Evolutionary conservation across 2,113 vertebrate genomes (phyloP), one percentile per base, ranked within the genome.

Genomic region (Daubentonia madagascariensis): DNA sequence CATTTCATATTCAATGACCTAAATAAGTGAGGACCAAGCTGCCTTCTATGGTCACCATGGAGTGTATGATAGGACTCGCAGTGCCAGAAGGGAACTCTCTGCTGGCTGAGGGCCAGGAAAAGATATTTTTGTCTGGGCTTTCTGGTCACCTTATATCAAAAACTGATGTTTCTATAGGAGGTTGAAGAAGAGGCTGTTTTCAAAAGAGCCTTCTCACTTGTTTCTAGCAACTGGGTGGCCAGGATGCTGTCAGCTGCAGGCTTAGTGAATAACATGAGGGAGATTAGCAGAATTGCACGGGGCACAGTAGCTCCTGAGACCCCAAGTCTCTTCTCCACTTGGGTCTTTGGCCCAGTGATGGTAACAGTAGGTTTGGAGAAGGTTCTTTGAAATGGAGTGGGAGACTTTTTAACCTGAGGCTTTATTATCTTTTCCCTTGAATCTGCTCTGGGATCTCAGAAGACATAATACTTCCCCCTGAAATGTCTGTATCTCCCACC

Each of bases 401-500:
- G 54, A 73, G 32, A 73, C 54, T 84, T 59, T 63, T 52, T 61
- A 84, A 50, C 2, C 68, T 13, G 45, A 67, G 63, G 63, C 86
- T 23, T 16, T 0, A 0, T 14, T 13, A 30, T 57, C 28, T 13
- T 57, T 94, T 40, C 35, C 40, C 87, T 50, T 43, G 75, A 65
- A 73, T 52, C 52, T 32, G 25, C 43, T 50, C 93, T 57, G 16
- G 40, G 79, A 1, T 97, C 78, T 20, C 59, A 79, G 52, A 98
- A 98, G 93, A 97, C 35, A 68, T 97, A 97, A 85, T 97, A 98
- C 25, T 96, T 98, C n/a, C 93, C 98, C 87, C 83, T 92, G 80
- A 98, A 98, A 0, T 0, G 32, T 3, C 35, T 48, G 0, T 61
- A 67, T 8, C 30, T 94, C 52, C 0, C 8, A n/a, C 50, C 37